phyloP scores from a whole-genome alignment of 2,888 invertebrate species.

The Coelopa pilipes region DNA sequence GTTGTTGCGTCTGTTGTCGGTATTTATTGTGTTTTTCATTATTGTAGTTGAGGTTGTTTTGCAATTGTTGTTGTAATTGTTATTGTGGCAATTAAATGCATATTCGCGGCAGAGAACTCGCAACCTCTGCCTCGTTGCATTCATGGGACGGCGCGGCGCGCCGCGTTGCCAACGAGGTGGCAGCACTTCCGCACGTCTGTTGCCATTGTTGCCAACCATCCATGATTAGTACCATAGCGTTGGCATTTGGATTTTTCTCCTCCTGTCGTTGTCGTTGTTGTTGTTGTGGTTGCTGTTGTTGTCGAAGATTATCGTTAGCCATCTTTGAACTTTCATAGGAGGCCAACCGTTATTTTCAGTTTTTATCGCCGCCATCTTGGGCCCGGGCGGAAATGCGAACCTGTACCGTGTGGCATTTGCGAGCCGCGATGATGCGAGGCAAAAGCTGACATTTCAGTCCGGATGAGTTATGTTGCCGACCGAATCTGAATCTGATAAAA shows the following conservation, averaged over 20 bases:
- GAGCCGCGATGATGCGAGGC: background rate
- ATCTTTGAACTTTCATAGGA: constrained; percentile 22
- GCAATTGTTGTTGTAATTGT: background rate
- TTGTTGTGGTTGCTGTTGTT: constrained; percentile 1
- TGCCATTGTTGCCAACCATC: constrained; percentile 1
- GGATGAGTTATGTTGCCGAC: no score
- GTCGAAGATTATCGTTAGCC: constrained; percentile 12
- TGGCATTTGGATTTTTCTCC: background rate
- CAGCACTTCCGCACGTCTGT: constrained; percentile 14
- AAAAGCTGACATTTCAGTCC: no score
- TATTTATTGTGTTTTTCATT: no score
- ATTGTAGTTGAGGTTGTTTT: background rate
- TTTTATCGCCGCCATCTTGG: background rate
- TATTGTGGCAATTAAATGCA: constrained; percentile 30
- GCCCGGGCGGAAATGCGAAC: constrained; percentile 4
- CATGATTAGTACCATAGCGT: background rate
- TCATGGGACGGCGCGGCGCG: constrained; percentile 14
- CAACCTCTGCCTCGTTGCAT: background rate
- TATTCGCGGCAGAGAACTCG: constrained; percentile 26
- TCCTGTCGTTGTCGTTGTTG: background rate
- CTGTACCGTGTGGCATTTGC: constrained; percentile 1
- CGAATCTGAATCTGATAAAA: no score
- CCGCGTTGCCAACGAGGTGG: constrained; percentile 17
- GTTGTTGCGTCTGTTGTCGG: no score
- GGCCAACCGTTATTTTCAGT: constrained; percentile 6